Conservation (phyloP, 1,140 invertebrate genomes). For the Tetragnatha versicolor region DNA sequence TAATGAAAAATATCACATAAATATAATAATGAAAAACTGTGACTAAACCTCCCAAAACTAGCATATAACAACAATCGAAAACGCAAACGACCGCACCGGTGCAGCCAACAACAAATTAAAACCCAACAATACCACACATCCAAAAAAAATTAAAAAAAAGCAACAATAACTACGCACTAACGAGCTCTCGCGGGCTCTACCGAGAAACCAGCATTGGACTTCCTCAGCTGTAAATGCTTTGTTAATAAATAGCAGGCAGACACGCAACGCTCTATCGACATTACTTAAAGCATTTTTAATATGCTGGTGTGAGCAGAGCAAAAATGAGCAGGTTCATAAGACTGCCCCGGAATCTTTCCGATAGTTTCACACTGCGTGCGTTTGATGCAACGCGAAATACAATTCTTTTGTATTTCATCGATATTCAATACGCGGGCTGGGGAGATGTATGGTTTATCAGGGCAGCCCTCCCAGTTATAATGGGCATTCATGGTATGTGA, state of each 20-base stretch:
- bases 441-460: conserved; percentile 30
- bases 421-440: conserved; percentile 10
- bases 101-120: too few species aligned
- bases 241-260: conserved; percentile 21
- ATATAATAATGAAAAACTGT: too few species aligned
- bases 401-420: conserved; percentile 7
- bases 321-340: conserved; percentile 14
- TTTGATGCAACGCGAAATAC: not conserved
- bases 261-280: conserved; percentile 26
- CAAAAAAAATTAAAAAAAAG: too few species aligned
- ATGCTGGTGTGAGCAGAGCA: not conserved
- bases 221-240: conserved; percentile 10
- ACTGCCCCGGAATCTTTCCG: conserved; percentile 10
- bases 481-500: conserved; percentile 34
- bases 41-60: too few species aligned
- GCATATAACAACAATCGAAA: too few species aligned
- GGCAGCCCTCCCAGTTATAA: conserved; percentile 12
- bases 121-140: conserved; percentile 18
- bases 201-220: conserved; percentile 3
- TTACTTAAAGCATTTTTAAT: conserved; percentile 34
- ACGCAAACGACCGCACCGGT: too few species aligned
- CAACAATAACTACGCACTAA: too few species aligned
- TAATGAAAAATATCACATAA: too few species aligned
- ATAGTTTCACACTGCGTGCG: conserved; percentile 35
- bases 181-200: too few species aligned